Base-by-base conservation (phyloP, 2,888 invertebrate species). In the Endomychus coccineus region DNA sequence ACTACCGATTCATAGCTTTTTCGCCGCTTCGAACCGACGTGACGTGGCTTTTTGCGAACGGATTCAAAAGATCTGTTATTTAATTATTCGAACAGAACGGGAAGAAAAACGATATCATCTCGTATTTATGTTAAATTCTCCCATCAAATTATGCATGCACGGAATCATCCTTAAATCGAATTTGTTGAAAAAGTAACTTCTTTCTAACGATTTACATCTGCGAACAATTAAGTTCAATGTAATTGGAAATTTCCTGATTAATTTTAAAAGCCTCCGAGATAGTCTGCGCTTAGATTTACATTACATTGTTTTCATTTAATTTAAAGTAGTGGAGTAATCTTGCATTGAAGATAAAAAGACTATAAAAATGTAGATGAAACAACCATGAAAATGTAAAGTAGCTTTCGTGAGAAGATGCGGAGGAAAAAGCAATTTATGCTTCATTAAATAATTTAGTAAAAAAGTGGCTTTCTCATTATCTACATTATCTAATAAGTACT, bases 81-180 rank as follows among this genome's bases (percentile, higher is more conserved):
- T 30, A 24, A 23, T 23, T 16, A 25, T 29, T 35, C 17, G 28
- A 38, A 37, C 25, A 16, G 15, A 12, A 19, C 38, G 19, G 7
- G 16, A 27, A 29, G 16, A 40, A 40, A 34, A 24, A 24, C 19
- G 27, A 34, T 15, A 22, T 23, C 22, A 27, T 31, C 28, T 16
- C 25, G 27, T 39, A 24, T 43, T 43, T 45, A 45, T 45, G 43
- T 45, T 42, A 45, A 39, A 43, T 43, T 45, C 31, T 32, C 31
- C 43, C 40, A 42, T 37, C 40, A 36, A 38, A 52, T 52, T 51
- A 51, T 50, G 42, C 48, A 51, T 51, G 51, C 51, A 50, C 51
- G 51, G 43, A 48, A 23, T 16, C 21, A 35, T 41, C 29, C 39
- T 43, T 41, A 41, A 45, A 38, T 37, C 34, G 27, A 43, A 45